Evolutionary conservation across 1,140 invertebrate species (phyloP).

Genomic region (Pissodes strobi): DNA sequence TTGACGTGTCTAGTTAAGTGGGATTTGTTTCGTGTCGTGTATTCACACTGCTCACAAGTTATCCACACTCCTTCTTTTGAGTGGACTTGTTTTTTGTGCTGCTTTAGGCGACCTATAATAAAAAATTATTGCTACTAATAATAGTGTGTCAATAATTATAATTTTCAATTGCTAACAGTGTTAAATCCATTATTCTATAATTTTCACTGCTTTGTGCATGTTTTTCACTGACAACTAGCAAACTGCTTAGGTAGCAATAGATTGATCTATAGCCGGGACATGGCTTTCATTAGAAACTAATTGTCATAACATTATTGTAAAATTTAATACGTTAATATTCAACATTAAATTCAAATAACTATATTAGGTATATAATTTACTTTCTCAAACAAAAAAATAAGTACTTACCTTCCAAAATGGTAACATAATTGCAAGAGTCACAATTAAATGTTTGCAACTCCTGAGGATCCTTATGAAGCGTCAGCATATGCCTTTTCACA

Average conservation of each 20-base stretch:
- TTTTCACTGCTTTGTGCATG: background rate
- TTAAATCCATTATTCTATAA: background rate
- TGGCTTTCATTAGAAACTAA: too few species aligned
- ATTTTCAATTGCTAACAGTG: background rate
- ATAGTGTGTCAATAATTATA: background rate
- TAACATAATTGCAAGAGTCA: conserved; percentile 9
- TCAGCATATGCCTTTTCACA: conserved; percentile 16
- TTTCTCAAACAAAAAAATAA: too few species aligned
- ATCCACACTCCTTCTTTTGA: conserved; percentile 11
- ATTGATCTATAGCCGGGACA: too few species aligned
- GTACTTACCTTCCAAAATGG: conserved; percentile 11
- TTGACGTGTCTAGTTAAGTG: conserved; percentile 5
- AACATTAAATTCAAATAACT: too few species aligned
- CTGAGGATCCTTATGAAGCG: conserved; percentile 2
- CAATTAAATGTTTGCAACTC: conserved; percentile 3
- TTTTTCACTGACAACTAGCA: too few species aligned
- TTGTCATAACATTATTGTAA: too few species aligned
- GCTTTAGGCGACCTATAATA: conserved; percentile 18
- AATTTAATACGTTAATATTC: too few species aligned
- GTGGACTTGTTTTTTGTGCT: conserved; percentile 9
- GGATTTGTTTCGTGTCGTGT: background rate
- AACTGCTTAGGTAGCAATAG: too few species aligned
- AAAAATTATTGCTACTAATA: too few species aligned
- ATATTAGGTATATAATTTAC: too few species aligned
- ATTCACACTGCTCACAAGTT: conserved; percentile 5